A percentile compares a stretch with the other conserved stretches of the same genome.
Evolutionary conservation across 2,888 invertebrate species (phyloP).

Genomic region (Aphidius colemani): DNA sequence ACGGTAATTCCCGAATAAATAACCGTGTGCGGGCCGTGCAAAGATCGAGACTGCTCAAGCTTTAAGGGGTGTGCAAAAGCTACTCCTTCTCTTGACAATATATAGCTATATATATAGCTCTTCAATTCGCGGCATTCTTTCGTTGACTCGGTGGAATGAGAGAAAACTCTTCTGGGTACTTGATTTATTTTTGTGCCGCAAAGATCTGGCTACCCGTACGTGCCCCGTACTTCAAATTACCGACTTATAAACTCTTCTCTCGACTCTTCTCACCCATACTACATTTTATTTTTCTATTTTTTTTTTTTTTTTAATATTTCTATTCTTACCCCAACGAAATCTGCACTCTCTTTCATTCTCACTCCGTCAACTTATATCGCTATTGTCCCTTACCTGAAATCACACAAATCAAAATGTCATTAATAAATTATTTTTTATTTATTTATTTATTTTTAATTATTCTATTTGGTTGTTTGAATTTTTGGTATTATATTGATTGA

Average conservation of each 20-base stretch:
- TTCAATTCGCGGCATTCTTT: constrained; percentile 44
- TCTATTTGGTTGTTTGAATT: neutral
- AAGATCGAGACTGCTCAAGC: constrained; percentile 32
- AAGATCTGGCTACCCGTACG: constrained; percentile 59
- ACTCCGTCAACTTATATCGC: constrained; percentile 29
- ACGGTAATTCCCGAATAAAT: constrained; percentile 60
- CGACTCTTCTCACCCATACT: constrained; percentile 34
- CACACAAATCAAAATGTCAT: constrained; percentile 18
- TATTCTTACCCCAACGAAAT: constrained; percentile 6
- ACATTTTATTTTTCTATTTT: constrained; percentile 32
- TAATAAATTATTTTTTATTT: constrained; percentile 3
- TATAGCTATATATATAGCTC: constrained; percentile 24
- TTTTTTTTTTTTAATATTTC: constrained; percentile 7
- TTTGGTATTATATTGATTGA: neutral
- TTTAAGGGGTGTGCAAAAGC: constrained; percentile 17
- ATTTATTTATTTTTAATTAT: too few relatives aligned
- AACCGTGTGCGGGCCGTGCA: constrained; percentile 46
- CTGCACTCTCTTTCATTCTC: constrained; percentile 23
- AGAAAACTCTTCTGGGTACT: constrained; percentile 42
- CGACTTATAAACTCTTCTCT: constrained; percentile 58
- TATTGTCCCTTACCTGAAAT: constrained; percentile 20
- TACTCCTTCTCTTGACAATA: neutral
- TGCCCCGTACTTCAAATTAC: constrained; percentile 59
- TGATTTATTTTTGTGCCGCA: constrained; percentile 60
- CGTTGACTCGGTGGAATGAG: constrained; percentile 29